These are phyloP conservation scores for Aphidius gifuensis DNA, from an alignment of 1,140 invertebrate species.

Conservation along the genomic window DNA sequence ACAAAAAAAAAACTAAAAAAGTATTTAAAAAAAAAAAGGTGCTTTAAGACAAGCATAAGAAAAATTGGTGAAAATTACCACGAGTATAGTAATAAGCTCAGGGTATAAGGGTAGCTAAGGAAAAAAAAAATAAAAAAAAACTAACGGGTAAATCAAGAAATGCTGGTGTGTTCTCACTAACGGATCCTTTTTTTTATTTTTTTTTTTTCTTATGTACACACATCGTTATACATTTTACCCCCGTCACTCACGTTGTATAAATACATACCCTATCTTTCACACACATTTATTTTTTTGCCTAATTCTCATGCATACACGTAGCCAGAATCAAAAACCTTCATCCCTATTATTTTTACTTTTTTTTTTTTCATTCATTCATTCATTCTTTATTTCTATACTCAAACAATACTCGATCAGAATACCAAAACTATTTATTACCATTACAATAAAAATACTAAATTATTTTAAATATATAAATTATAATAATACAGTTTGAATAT, in stretches of 20 bases:
- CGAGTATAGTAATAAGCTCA: background rate
- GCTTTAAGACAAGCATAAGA: background rate
- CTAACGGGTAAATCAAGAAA: slow-evolving; percentile 30
- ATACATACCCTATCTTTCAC: slow-evolving; percentile 1
- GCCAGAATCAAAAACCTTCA: background rate
- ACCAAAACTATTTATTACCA: slow-evolving; percentile 21
- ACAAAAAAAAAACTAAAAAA: background rate
- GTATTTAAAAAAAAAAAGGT: background rate
- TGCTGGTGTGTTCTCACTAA: slow-evolving; percentile 36
- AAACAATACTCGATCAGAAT: slow-evolving; percentile 23
- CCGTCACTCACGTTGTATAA: no score
- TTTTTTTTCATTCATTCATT: background rate
- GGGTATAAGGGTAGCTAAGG: slow-evolving; percentile 21
- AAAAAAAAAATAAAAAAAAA: slow-evolving; percentile 38
- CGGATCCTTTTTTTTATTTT: background rate
- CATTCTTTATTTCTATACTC: slow-evolving; percentile 11
- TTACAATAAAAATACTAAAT: slow-evolving; percentile 14
- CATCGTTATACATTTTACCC: slow-evolving; percentile 23
- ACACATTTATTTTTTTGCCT: slow-evolving; percentile 3
- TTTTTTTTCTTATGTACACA: slow-evolving; percentile 20
- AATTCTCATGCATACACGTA: slow-evolving; percentile 8
- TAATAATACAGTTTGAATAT: no score
- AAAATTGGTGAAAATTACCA: background rate
- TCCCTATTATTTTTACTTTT: no score
- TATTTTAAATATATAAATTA: background rate